These are phyloP conservation scores for Oligia strigilis DNA, from an alignment of 2,888 invertebrate genomes.

Conservation along the genomic window DNA sequence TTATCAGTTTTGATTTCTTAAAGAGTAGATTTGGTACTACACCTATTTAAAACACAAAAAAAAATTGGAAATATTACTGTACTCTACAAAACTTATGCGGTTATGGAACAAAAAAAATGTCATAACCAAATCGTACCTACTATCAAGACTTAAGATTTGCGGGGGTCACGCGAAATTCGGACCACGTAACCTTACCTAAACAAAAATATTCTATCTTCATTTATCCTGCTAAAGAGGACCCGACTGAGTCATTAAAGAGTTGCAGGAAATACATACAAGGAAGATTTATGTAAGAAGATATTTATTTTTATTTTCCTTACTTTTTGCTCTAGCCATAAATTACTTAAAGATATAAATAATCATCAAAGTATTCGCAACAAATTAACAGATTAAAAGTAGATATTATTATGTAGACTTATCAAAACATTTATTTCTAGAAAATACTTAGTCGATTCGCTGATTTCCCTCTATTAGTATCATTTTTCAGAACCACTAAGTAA, in stretches of 20 bases:
- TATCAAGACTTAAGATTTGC: background rate
- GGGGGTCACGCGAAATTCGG: background rate
- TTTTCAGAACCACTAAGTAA: slow-evolving; percentile 46
- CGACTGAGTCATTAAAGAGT: background rate
- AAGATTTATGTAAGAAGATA: slow-evolving; percentile 9
- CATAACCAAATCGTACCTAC: background rate
- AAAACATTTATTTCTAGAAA: slow-evolving; percentile 11
- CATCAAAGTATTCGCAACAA: slow-evolving; percentile 9
- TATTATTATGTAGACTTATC: background rate
- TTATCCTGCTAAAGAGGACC: slow-evolving; percentile 3
- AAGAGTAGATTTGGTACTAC: too few species aligned
- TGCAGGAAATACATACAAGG: slow-evolving; percentile 21
- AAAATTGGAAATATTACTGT: too few species aligned
- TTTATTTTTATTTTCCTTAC: slow-evolving; percentile 3
- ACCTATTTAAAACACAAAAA: too few species aligned
- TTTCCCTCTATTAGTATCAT: slow-evolving; percentile 29
- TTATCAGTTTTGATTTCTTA: too few species aligned
- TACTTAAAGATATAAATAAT: slow-evolving; percentile 32
- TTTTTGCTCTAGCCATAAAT: slow-evolving; percentile 12
- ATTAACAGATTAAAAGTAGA: background rate
- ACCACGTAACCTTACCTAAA: background rate
- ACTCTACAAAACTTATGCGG: too few species aligned
- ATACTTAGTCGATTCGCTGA: background rate
- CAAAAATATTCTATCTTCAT: slow-evolving; percentile 10
- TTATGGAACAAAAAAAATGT: background rate